Conservation (phyloP, 1,140 invertebrate genomes). For the Ostrea edulis region DNA sequence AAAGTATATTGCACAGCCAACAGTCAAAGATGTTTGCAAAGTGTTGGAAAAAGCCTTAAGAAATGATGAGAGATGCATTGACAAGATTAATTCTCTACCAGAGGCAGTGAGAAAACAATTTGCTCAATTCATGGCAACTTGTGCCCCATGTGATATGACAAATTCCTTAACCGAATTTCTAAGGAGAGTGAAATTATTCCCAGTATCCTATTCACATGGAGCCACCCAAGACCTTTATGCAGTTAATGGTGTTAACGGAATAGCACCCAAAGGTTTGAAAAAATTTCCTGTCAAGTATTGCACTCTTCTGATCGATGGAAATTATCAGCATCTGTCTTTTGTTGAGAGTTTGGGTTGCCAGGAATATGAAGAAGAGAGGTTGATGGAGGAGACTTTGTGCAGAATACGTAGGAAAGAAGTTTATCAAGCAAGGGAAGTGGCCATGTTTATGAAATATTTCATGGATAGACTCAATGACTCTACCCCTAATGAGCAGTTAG, state of each 20-base stretch:
- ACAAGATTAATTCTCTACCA: too few species aligned
- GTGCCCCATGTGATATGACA: too few species aligned
- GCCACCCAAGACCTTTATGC: background rate
- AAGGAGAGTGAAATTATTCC: too few species aligned
- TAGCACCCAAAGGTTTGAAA: background rate
- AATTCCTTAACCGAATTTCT: too few species aligned
- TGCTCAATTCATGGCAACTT: too few species aligned
- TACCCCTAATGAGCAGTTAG: background rate
- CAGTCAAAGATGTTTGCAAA: too few species aligned
- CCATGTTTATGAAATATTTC: background rate
- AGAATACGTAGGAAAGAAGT: background rate
- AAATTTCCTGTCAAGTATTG: background rate
- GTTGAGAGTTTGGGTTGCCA: background rate
- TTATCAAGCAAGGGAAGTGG: background rate
- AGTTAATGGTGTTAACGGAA: background rate
- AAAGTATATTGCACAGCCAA: too few species aligned
- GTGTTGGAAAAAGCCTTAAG: too few species aligned
- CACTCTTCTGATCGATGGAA: background rate
- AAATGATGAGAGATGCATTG: too few species aligned
- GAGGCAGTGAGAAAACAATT: too few species aligned
- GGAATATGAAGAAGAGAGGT: background rate
- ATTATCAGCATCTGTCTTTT: background rate
- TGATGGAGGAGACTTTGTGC: background rate
- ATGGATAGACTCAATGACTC: background rate
- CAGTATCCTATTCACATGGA: background rate